These are phyloP conservation scores for Chlamydotis undulata DNA, from an alignment of 2,113 vertebrate species.

Conservation along the genomic window DNA sequence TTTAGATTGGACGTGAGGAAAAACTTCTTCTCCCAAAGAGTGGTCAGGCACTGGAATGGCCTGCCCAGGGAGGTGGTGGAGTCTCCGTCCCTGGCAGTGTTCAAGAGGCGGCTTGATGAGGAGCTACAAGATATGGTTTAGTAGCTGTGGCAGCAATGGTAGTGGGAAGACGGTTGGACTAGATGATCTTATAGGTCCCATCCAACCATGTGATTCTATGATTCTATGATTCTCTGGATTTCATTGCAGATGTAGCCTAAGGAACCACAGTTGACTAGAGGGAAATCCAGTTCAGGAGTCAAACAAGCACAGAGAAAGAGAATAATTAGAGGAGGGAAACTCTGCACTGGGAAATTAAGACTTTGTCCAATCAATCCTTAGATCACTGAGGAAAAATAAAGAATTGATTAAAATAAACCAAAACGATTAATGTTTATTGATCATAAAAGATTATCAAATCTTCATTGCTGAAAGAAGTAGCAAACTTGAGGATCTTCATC, in stretches of 20 bases:
- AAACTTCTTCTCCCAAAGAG: too few relatives aligned
- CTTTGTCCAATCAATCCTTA: background rate
- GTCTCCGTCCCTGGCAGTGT: too few relatives aligned
- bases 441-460: background rate
- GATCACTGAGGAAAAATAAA: background rate
- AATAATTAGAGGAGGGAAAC: background rate
- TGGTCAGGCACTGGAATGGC: too few relatives aligned
- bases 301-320: background rate
- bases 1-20: too few relatives aligned
- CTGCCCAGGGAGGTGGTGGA: too few relatives aligned
- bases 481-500: background rate
- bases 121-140: too few relatives aligned
- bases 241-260: background rate
- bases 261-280: background rate
- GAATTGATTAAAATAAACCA: background rate
- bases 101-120: too few relatives aligned
- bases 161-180: too few relatives aligned
- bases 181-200: too few relatives aligned
- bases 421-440: background rate
- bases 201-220: too few relatives aligned
- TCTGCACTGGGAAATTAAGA: background rate
- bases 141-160: too few relatives aligned
- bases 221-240: background rate
- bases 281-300: background rate
- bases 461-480: background rate